Base-by-base conservation (phyloP, 2,888 invertebrate species). In the Ptilodon capucinus region DNA sequence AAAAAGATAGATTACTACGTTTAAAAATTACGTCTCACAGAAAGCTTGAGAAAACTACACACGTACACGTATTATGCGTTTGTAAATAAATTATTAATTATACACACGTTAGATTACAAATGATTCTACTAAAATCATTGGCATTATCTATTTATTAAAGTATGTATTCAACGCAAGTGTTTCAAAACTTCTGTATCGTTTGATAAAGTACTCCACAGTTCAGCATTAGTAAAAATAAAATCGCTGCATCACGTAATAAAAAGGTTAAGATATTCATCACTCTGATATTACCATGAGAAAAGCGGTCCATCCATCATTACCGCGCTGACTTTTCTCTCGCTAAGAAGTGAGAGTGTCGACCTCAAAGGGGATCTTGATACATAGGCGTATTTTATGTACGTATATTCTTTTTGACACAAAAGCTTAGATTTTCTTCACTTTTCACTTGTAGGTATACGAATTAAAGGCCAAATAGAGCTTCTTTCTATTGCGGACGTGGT, bases 281-380 rank as follows among this genome's bases (percentile, higher is more conserved):
- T 73, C 68, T 69, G 73, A 70, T 72, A 83, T 83, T 81, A 82
- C 48, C 67, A 84, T 79, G 69, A 80, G 74, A 81, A 82, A 76
- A 76, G 78, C 64, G 66, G 69, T 60, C 71, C 81, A 81, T 87
- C 81, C 76, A 86, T 87, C 86, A 86, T 76, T 71, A 74, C 67
- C 57, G 60, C 70, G 66, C 79, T 71, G 77, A 79, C 76, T 81
- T 77, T 71, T 74, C 74, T 79, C 72, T 56, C 48, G 60, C 56
- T 61, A 58, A 67, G 65, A 76, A 73, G 79, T 72, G 68, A 68
- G 69, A 53, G 64, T 65, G 64, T 61, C 54, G 51, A 60, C 64
- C 68, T 61, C 66, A 62, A 71, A 70, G 71, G 54, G 56, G 68
- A 66, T 72, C 63, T 62, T 60, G 55, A 61, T 57, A 60, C 68